phyloP scores from a whole-genome alignment of 2,888 invertebrate species.

The Selenia dentaria region DNA sequence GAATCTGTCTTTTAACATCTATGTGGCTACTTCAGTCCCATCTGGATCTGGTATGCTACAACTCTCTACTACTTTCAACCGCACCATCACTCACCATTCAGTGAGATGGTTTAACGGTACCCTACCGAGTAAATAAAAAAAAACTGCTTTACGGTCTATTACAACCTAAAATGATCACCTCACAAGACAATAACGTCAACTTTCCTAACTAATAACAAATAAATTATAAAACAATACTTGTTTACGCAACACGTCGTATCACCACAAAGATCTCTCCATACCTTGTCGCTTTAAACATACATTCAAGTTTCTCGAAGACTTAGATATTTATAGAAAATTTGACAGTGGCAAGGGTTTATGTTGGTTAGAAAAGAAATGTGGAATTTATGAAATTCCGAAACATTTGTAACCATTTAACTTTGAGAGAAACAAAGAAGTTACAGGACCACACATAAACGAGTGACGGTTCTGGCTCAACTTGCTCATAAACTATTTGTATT shows the following conservation, averaged over 20 bases:
- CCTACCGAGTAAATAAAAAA: too few species aligned
- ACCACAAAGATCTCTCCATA: not conserved
- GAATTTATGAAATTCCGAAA: slow-evolving; percentile 7
- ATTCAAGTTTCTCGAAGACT: not conserved
- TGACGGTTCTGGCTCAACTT: slow-evolving; percentile 11
- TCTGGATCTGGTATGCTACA: too few species aligned
- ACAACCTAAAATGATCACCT: slow-evolving; percentile 20
- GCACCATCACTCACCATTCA: too few species aligned
- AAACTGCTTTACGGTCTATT: too few species aligned
- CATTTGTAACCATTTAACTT: slow-evolving; percentile 24
- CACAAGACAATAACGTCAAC: slow-evolving; percentile 29
- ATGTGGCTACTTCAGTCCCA: too few species aligned
- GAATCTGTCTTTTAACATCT: too few species aligned
- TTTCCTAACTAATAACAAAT: slow-evolving; percentile 22
- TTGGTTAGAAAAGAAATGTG: not conserved
- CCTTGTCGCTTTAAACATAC: slow-evolving; percentile 1
- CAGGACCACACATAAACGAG: slow-evolving; percentile 27
- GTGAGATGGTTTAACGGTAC: too few species aligned
- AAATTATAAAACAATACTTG: slow-evolving; percentile 19
- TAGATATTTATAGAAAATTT: not conserved
- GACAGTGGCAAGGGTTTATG: not conserved
- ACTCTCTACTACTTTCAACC: too few species aligned
- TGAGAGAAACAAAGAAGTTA: slow-evolving; percentile 33
- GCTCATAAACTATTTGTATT: slow-evolving; percentile 11
- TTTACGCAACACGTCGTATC: not conserved